Base-by-base conservation (phyloP, 2,113 vertebrate genomes). In the Strix uralensis region DNA sequence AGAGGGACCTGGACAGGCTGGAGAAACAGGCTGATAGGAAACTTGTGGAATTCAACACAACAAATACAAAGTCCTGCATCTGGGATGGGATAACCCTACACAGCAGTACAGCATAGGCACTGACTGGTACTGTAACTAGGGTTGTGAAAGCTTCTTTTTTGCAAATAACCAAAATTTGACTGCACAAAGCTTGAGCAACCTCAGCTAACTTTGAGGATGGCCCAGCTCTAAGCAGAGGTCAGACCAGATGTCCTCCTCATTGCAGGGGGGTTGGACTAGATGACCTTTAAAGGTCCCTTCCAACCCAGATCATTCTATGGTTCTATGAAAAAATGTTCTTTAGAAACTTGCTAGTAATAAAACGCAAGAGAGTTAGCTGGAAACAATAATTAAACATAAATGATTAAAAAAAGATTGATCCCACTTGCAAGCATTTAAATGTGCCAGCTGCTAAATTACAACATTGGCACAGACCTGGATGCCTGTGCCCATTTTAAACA, bases 341-440 rank as follows among this genome's bases (percentile, higher is more conserved):
- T 63, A 85, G 52, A 96, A 96, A 61, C 36, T 69, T 79, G 36
- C 20, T 87, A 89, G n/a, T 34, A 51, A 81, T 79, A 49, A 94
- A 84, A 78, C 15, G 8, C 14, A 4, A 54, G 81, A 88, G 57
- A 57, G 21, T 46, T 87, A 51, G 67, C 54, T 87, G 71, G 66
- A 90, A 96, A 85, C 54, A 94, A 86, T 93, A 95, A 91, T 74
- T 80, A 90, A 96, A 65, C 78, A 69, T 77, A 88, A 95, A 94
- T 92, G 9, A 93, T 94, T 92, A 38, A 46, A 88, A 86, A 84
- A 88, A 86, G 20, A 85, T 82, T 81, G 78, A 92, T 96, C 70
- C 90, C 81, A 81, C 81, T 92, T 81, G 86, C 61, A 89, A 71
- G 73, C n/a, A 77, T 66, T 86, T 90, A 82, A 82, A 88, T 52